Conservation (phyloP, 2,797 vertebrate genomes). For the Gymnoscopelus microlampas region DNA sequence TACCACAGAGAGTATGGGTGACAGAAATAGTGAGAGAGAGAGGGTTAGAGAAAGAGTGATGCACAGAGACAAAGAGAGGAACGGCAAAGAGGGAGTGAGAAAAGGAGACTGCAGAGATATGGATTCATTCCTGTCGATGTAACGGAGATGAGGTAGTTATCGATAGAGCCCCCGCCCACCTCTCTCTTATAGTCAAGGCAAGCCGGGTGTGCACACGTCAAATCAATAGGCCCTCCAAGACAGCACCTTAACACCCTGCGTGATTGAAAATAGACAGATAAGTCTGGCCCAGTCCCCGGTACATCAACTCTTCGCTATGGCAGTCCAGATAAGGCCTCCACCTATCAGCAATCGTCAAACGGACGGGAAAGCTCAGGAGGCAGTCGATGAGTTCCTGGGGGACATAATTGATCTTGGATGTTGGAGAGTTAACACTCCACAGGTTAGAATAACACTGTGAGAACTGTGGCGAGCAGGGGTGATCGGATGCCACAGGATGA, state of each 20-base stretch:
- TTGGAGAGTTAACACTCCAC: background rate
- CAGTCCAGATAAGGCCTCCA: slow-evolving; percentile 29
- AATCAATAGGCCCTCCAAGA: slow-evolving; percentile 44
- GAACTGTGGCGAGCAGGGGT: background rate
- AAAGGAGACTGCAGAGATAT: slow-evolving; percentile 31
- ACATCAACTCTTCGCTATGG: slow-evolving; percentile 30
- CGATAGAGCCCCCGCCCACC: slow-evolving; percentile 30
- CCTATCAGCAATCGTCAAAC: slow-evolving; percentile 12
- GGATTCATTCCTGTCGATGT: slow-evolving; percentile 36
- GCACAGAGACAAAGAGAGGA: background rate
- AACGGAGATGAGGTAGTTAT: slow-evolving; percentile 20
- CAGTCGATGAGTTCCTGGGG: slow-evolving; percentile 7
- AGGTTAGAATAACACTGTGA: background rate
- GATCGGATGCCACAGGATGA: background rate
- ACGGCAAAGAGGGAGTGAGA: background rate
- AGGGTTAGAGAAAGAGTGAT: background rate
- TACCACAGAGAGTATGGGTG: background rate
- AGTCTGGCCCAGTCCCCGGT: slow-evolving; percentile 11
- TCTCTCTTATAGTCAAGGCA: slow-evolving; percentile 9
- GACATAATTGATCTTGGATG: slow-evolving; percentile 6
- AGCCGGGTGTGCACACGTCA: slow-evolving; percentile 11
- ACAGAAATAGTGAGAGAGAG: background rate
- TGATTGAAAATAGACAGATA: slow-evolving; percentile 33
- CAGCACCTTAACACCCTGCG: slow-evolving; percentile 11
- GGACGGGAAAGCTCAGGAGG: slow-evolving; percentile 6